phyloP scores from a whole-genome alignment of 1,140 invertebrate genomes.

The Tenebrio molitor region DNA sequence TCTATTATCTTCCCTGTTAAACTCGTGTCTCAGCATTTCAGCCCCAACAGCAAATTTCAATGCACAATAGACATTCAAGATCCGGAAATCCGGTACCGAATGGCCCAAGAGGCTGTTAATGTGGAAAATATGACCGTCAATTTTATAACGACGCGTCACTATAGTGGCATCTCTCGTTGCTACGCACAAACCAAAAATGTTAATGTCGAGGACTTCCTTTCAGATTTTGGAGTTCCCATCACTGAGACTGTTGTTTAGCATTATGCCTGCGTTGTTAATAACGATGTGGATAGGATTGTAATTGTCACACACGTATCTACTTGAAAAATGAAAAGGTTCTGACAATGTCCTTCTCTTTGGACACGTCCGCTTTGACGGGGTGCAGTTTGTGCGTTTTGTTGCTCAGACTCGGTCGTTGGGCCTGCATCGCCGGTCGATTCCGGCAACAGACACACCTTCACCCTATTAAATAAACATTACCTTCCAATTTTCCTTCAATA shows the following conservation, averaged over 20 bases:
- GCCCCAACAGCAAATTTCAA: conserved; percentile 74
- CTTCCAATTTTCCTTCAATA: too few species aligned
- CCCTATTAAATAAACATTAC: too few species aligned
- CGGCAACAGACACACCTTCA: too few species aligned
- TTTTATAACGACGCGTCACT: conserved; percentile 50
- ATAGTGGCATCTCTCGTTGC: conserved; percentile 45
- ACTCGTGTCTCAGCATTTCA: conserved; percentile 71
- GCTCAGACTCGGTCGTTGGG: background rate
- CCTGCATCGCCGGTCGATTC: background rate
- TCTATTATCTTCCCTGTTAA: conserved; percentile 22
- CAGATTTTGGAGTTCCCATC: conserved; percentile 43
- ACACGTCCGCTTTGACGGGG: conserved; percentile 69
- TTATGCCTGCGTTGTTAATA: conserved; percentile 80
- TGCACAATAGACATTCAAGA: conserved; percentile 71
- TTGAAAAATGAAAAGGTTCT: conserved; percentile 76
- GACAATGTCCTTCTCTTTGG: conserved; percentile 74
- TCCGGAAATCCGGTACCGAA: conserved; percentile 53
- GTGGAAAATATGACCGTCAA: conserved; percentile 44
- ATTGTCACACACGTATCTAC: conserved; percentile 71
- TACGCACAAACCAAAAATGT: conserved; percentile 41
- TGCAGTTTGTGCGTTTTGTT: background rate
- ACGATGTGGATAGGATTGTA: conserved; percentile 77
- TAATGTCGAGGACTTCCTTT: conserved; percentile 35
- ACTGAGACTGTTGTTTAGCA: conserved; percentile 55
- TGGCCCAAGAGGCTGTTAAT: conserved; percentile 66